These are phyloP conservation scores for Picathartes gymnocephalus DNA, from an alignment of 2,113 vertebrate genomes.

Conservation along the genomic window DNA sequence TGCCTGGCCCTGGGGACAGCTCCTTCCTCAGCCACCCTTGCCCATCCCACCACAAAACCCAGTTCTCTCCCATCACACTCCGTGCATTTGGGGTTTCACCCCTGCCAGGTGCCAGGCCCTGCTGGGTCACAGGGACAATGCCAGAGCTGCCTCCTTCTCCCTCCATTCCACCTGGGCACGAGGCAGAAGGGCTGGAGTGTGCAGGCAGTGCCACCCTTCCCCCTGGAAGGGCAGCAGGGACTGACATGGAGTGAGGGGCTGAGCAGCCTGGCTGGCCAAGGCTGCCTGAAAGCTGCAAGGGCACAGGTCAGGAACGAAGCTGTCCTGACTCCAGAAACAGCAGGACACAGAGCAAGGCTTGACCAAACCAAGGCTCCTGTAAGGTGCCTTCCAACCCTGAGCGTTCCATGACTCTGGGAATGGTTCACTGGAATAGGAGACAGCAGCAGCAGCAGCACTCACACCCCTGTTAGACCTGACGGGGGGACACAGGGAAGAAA, in stretches of 20 bases:
- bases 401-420: accelerated
- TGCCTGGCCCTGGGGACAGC: background rate
- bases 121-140: background rate
- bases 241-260: background rate
- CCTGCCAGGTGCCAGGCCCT: accelerated
- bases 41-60: background rate
- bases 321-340: background rate
- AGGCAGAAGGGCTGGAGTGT: background rate
- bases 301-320: background rate
- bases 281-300: background rate
- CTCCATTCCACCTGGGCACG: too few relatives aligned
- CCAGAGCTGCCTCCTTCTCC: background rate
- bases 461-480: accelerated
- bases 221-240: background rate
- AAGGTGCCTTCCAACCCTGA: background rate
- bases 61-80: accelerated
- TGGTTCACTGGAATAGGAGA: background rate
- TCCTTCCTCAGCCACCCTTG: background rate
- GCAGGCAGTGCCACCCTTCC: background rate
- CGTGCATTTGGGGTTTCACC: accelerated
- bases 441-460: background rate
- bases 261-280: background rate
- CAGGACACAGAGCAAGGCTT: background rate
- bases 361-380: background rate
- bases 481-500: background rate